phyloP scores from a whole-genome alignment of 2,113 vertebrate species.

The Elaphurus davidianus region DNA sequence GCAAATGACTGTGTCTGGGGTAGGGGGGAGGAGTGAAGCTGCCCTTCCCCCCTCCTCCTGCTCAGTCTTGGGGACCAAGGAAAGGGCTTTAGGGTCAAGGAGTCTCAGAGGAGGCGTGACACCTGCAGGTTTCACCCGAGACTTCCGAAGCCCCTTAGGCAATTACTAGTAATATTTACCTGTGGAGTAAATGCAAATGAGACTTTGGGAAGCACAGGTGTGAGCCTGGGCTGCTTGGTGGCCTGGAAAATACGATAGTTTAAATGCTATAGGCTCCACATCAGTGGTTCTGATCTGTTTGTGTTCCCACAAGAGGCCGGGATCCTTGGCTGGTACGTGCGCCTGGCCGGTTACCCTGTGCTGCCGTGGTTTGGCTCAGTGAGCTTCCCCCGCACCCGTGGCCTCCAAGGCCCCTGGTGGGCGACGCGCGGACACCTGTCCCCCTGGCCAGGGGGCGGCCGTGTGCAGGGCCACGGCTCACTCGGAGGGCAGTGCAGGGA shows the following conservation, averaged over 20 bases:
- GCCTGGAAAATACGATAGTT: background rate
- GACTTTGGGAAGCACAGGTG: accelerated
- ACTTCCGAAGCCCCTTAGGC: background rate
- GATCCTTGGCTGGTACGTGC: accelerated
- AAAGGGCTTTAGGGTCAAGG: background rate
- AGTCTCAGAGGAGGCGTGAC: background rate
- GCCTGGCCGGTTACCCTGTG: background rate
- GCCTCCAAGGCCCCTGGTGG: accelerated
- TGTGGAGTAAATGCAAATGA: background rate
- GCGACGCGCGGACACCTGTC: accelerated
- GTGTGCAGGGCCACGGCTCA: accelerated
- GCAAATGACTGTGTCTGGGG: background rate
- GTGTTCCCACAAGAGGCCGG: background rate
- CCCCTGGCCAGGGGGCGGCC: accelerated
- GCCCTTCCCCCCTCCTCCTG: background rate
- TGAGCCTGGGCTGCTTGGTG: background rate
- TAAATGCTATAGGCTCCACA: background rate
- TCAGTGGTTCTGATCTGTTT: accelerated
- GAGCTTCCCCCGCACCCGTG: accelerated
- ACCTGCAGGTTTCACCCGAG: too few species aligned
- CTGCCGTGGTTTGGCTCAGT: accelerated
- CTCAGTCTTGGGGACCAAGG: background rate
- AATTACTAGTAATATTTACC: background rate
- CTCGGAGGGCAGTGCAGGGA: accelerated
- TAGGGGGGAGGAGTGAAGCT: background rate